Conservation (phyloP, 1,140 invertebrate species). For the Alviniconcha marisindica region DNA sequence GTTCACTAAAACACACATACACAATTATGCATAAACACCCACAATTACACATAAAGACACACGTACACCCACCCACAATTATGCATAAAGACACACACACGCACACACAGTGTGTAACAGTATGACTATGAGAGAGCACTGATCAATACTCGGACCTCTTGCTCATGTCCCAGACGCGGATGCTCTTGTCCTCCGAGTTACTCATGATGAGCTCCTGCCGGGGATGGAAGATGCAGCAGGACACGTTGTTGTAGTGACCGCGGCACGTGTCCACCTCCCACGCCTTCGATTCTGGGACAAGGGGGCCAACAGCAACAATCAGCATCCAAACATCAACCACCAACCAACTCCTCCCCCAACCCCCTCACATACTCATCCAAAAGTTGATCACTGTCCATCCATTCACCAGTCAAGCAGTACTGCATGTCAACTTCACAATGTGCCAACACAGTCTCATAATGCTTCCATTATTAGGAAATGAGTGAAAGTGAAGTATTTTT, state of each 20-base stretch:
- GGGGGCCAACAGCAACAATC: no score
- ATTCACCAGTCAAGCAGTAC: no score
- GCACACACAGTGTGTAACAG: background rate
- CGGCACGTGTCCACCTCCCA: constrained; percentile 99
- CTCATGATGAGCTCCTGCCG: constrained; percentile 97
- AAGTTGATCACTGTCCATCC: no score
- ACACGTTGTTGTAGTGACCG: constrained; percentile 99
- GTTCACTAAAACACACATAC: no score
- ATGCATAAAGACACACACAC: no score
- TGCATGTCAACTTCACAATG: no score
- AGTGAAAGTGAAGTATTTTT: no score
- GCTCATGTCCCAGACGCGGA: constrained; percentile 99
- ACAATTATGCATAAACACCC: background rate
- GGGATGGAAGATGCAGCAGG: constrained; percentile 98
- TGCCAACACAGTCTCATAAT: no score
- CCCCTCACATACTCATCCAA: background rate
- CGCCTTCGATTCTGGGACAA: constrained; percentile 81
- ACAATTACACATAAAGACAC: background rate
- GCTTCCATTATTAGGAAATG: no score
- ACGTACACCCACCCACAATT: no score
- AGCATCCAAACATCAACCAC: no score
- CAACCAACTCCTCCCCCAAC: background rate
- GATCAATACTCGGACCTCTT: constrained; percentile 80
- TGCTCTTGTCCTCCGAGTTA: constrained; percentile 98
- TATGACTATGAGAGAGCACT: background rate